These are phyloP conservation scores for Drosophila bunnanda DNA, from an alignment of 2,888 invertebrate species.

Conservation along the genomic window DNA sequence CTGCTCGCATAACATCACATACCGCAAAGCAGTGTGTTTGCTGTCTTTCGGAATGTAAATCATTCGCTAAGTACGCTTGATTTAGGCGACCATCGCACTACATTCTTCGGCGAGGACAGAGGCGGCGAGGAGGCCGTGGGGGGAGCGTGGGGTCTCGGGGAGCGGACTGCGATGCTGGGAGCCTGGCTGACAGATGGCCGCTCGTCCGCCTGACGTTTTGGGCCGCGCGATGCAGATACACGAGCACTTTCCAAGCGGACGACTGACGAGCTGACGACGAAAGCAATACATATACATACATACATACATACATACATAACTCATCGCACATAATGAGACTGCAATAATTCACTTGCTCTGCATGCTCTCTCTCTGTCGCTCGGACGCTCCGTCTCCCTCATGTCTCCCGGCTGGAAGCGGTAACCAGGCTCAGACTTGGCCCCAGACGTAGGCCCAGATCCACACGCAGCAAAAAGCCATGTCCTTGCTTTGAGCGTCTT, in stretches of 20 bases:
- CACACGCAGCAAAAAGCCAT: constrained; percentile 12
- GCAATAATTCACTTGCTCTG: constrained; percentile 83
- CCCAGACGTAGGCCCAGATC: constrained; percentile 2
- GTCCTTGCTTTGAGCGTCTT: not conserved
- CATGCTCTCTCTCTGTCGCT: constrained; percentile 64
- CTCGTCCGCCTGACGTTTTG: constrained; percentile 48
- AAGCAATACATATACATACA: constrained; percentile 83
- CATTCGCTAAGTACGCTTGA: constrained; percentile 84
- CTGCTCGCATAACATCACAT: constrained; percentile 83
- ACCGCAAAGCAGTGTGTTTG: constrained; percentile 83
- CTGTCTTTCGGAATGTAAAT: constrained; percentile 84
- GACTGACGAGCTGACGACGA: constrained; percentile 72
- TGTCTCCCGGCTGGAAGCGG: constrained; percentile 8
- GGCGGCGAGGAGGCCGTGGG: not conserved
- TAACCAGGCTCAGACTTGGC: constrained; percentile 5
- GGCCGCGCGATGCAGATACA: constrained; percentile 75
- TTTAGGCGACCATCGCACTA: constrained; percentile 83
- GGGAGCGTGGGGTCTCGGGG: not conserved
- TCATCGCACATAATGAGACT: constrained; percentile 84
- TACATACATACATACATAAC: constrained; percentile 83
- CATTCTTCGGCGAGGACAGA: constrained; percentile 71
- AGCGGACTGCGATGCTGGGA: constrained; percentile 17
- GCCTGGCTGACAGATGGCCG: constrained; percentile 74
- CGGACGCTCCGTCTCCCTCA: not conserved
- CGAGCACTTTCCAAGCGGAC: constrained; percentile 62